A percentile compares a stretch with the other conserved stretches of the same genome.
These are phyloP conservation scores for Streptopelia turtur DNA, from an alignment of 2,797 vertebrate species.

Conservation along the genomic window DNA sequence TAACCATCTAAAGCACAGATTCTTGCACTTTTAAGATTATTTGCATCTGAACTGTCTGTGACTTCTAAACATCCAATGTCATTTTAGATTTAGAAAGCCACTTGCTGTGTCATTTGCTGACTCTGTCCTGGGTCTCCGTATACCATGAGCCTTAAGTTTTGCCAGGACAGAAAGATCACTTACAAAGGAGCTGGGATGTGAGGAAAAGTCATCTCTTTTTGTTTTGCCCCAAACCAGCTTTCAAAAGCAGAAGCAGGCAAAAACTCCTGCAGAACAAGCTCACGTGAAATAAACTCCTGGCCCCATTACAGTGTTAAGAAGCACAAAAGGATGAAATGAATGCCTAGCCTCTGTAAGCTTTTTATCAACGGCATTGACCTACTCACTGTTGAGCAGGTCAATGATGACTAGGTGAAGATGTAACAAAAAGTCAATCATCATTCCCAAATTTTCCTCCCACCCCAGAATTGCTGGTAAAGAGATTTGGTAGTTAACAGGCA, in stretches of 20 bases:
- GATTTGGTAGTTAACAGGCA: not conserved
- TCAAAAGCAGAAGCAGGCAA: slow-evolving; percentile 19
- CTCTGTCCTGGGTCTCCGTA: not conserved
- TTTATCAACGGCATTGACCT: not conserved
- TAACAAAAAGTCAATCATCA: not conserved
- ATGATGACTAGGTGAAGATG: not conserved
- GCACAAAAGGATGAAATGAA: slow-evolving; percentile 20
- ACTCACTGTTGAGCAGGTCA: not conserved
- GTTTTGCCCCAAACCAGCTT: not conserved
- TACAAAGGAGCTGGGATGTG: not conserved
- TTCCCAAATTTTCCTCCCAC: not conserved
- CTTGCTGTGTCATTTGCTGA: not conserved
- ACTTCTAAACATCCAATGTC: not conserved
- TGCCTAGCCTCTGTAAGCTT: not conserved
- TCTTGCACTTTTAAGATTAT: not conserved
- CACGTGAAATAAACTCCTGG: not conserved
- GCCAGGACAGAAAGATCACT: not conserved
- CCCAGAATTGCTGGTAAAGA: not conserved
- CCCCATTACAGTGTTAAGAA: not conserved
- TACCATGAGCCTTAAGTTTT: not conserved
- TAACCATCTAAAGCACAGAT: not conserved
- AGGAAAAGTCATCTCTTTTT: not conserved
- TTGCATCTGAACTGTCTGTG: not conserved
- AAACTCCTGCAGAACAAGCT: not conserved
- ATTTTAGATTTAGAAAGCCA: not conserved